Base-by-base conservation (phyloP, 2,888 invertebrate species). In the Lasioglossum leucozonium region DNA sequence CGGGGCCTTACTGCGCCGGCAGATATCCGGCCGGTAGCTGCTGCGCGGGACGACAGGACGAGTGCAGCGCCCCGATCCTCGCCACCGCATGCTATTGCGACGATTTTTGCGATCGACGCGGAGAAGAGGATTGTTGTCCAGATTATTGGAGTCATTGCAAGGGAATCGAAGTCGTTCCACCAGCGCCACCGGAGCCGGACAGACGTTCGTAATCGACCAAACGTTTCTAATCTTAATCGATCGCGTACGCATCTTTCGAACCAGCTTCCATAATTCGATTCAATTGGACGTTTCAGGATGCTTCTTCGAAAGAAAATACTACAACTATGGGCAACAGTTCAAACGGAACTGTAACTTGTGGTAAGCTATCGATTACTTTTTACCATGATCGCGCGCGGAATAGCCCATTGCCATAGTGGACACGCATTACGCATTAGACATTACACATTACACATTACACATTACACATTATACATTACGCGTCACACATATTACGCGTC, bases 31-130 rank as follows among this genome's bases (percentile, higher is more conserved):
- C 93, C 2, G 93, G 94, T 22, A 94, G 95, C 34, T 99, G 99
- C 95, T 99, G 99, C 93, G 92, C 92, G 0, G 96, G 97, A 73
- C 96, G 99, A 72, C 95, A 96, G 88, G 99, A 99, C 94, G 96
- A 96, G 30, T 99, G 99, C 94, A 96, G 98, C 0, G 96, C 97
- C 77, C 97, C 97, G 40, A 98, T 99, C 92, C 95, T 97, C 83
- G 96, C 96, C 85, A 98, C 98, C 0, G 95, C 97, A 22, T 99
- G 99, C 95, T 99, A 99, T 95, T 99, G 99, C 95, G 99, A 99
- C 95, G 96, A 97, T 89, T 99, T 99, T 95, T 99, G 99, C 95
- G 97, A 98, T 93, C 95, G 97, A 51, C 96, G 96, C 0, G 94
- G 95, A 16, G 96, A 96, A 58, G 97, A 97, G 90, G 99, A 99